phyloP scores from a whole-genome alignment of 2,888 invertebrate genomes.

The Pterostichus madidus region DNA sequence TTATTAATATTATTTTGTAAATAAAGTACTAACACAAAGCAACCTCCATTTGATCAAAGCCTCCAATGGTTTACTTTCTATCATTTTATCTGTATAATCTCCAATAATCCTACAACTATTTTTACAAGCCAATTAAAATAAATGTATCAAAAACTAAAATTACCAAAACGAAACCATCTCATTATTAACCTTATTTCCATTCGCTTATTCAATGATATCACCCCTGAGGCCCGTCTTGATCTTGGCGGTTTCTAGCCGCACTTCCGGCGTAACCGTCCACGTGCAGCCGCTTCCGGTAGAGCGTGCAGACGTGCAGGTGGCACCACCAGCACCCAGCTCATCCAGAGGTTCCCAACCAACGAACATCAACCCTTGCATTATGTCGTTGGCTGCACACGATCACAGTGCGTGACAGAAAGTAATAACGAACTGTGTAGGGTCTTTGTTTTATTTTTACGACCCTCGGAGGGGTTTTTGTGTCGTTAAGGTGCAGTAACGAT shows the following conservation, averaged over 20 bases:
- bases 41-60: too few species aligned
- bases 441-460: background rate
- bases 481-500: background rate
- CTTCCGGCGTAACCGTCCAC: constrained; percentile 59
- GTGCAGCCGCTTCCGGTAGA: constrained; percentile 60
- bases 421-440: constrained; percentile 13
- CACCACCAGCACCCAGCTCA: constrained; percentile 48
- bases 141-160: too few species aligned
- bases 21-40: too few species aligned
- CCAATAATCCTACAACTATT: too few species aligned
- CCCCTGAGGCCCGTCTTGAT: background rate
- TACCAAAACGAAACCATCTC: too few species aligned
- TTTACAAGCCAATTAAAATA: too few species aligned
- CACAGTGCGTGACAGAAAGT: constrained; percentile 14
- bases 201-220: background rate
- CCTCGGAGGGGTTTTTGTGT: background rate
- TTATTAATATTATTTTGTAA: too few species aligned
- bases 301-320: constrained; percentile 44
- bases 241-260: constrained; percentile 28
- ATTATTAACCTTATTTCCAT: background rate
- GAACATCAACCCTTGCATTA: constrained; percentile 12
- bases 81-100: too few species aligned
- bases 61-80: too few species aligned
- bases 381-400: background rate
- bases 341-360: constrained; percentile 9